Evolutionary conservation across 35 echinoderm and acorn worm species (phyloP), one percentile per base, ranked within the genome.

Genomic region (Ptychodera flava): DNA sequence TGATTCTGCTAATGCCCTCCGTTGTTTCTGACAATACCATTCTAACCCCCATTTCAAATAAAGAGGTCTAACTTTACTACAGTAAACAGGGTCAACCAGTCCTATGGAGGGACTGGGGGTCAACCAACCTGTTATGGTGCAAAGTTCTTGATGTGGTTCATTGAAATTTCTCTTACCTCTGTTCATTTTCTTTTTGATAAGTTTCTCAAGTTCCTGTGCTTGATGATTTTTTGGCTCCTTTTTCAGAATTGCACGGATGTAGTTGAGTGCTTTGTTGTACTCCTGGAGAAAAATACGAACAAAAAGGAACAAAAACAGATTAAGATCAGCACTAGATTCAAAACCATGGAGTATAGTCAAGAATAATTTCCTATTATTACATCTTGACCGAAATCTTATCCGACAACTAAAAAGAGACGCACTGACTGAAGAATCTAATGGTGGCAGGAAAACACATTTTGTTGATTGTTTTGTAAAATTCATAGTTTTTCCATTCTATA

Each of bases 171-270:
- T 37, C 76, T 85, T 86, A 98, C 95, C 95, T 98, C 88, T 87
- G 36, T 98, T 94, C 95, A 98, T 98, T 37, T 97, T 98, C 38
- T 89, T 92, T 36, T 94, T 94, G 34, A 98, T 98, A 0, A 98
- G 77, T 77, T 31, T 38, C 77, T 98, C 95, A 85, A 98, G 86
- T 29, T 94, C 92, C 36, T 79, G 78, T 87, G 89, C 92, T 94
- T 98, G 95, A 38, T 88, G 90, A 83, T 98, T 98, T 80, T 88
- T 98, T 28, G 95, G 95, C 81, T 98, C 95, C 32, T 92, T 98
- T 78, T 98, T 90, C 36, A 91, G 92, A 78, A 98, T 76, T 27
- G 90, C 93, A 85, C 87, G 87, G 10, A 98, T 92, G 92, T 85
- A 98, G 76, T 98, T 93, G 28, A 98, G 82, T 36, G 95, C 92